Percentiles rank a stretch among this genome's conserved stretches.
Conservation (phyloP, 2,113 vertebrate species). For the Baryphthengus martii region DNA sequence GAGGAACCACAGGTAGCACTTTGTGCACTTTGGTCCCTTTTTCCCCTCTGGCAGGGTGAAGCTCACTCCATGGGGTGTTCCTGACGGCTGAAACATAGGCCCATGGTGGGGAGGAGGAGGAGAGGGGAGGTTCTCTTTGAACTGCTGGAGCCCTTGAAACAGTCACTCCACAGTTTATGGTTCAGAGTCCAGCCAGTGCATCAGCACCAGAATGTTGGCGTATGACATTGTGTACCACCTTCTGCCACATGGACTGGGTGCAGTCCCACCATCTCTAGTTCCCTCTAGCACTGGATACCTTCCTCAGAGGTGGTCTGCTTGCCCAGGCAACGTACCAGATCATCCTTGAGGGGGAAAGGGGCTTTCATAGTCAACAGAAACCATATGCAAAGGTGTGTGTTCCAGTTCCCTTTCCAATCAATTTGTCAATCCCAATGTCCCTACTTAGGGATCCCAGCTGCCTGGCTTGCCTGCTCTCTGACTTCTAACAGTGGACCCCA, state of each 20-base stretch:
- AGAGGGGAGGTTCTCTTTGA: neutral
- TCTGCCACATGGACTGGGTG: neutral
- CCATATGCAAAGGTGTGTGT: neutral
- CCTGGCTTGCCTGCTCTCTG: neutral
- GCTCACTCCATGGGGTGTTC: neutral
- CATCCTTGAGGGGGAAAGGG: neutral
- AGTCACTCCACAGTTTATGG: neutral
- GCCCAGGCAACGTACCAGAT: neutral
- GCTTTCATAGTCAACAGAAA: neutral
- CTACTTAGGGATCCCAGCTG: neutral
- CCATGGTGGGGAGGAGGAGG: neutral
- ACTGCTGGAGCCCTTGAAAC: neutral
- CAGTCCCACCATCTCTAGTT: neutral
- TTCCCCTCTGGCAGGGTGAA: neutral
- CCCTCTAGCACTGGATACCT: neutral
- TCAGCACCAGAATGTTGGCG: neutral
- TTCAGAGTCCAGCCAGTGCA: neutral
- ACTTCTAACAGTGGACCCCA: neutral
- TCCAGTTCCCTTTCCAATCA: neutral
- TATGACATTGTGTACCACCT: accelerated
- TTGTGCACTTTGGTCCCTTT: neutral
- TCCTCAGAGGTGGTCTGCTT: neutral
- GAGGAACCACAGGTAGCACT: neutral
- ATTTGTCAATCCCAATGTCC: neutral
- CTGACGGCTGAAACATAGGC: neutral